Conservation (phyloP, 1,140 invertebrate species). For the Glossosoma conforme region DNA sequence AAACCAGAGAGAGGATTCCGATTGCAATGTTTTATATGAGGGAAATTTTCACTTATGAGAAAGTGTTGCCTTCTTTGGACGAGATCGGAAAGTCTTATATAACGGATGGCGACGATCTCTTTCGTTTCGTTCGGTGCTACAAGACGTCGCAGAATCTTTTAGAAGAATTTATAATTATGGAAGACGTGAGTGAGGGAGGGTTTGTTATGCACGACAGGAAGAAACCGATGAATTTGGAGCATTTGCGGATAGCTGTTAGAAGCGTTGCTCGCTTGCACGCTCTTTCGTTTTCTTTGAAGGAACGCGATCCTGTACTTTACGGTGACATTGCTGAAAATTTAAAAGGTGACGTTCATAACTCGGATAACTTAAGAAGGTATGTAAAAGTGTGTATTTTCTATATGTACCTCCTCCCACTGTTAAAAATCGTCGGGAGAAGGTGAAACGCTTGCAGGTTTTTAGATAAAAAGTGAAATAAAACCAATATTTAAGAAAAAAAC, state of each 20-base stretch:
- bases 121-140: constrained; percentile 7
- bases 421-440: background rate
- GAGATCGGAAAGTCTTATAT: no score
- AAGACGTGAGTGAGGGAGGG: constrained; percentile 1
- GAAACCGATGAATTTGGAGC: constrained; percentile 10
- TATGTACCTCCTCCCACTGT: no score
- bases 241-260: constrained; percentile 6
- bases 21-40: no score
- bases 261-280: constrained; percentile 10
- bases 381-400: background rate
- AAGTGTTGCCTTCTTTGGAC: no score
- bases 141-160: background rate
- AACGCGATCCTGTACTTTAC: constrained; percentile 2
- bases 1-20: no score
- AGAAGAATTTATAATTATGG: constrained; percentile 9
- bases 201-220: constrained; percentile 8
- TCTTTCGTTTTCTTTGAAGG: constrained; percentile 13
- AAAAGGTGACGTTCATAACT: background rate
- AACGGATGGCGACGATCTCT: no score
- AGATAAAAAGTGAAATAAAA: background rate
- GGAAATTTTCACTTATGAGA: no score
- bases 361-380: background rate
- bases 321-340: constrained; percentile 1
- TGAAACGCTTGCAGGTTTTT: constrained; percentile 1
- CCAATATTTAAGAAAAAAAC: background rate